Conservation (phyloP, 2,797 vertebrate species). For the Melopsittacus undulatus region DNA sequence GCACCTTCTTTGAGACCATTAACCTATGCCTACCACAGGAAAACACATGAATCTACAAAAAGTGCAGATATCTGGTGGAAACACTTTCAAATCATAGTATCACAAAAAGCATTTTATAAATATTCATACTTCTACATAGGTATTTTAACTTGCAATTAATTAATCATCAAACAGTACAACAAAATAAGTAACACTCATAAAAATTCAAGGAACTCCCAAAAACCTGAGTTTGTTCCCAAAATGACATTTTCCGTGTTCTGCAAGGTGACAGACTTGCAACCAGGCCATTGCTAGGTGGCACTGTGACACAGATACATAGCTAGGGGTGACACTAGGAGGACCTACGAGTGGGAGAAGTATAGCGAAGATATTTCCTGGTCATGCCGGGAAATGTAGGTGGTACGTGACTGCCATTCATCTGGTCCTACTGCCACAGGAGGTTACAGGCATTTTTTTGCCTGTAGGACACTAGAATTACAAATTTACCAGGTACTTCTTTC, state of each 20-base stretch:
- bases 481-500: neutral
- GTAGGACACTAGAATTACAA: neutral
- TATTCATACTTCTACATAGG: neutral
- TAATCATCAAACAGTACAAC: neutral
- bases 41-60: neutral
- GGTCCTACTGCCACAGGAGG: neutral
- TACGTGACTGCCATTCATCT: neutral
- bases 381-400: neutral
- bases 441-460: neutral
- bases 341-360: neutral
- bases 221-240: neutral
- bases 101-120: neutral
- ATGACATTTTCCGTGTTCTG: neutral
- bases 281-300: neutral
- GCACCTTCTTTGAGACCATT: slow-evolving; percentile 2
- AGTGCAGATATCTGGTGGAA: neutral
- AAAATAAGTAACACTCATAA: neutral
- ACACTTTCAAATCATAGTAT: neutral
- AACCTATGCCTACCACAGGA: slow-evolving; percentile 42
- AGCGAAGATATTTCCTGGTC: neutral
- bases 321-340: fast-evolving
- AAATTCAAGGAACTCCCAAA: neutral
- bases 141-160: neutral
- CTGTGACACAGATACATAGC: neutral
- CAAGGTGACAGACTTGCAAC: neutral